Base-by-base conservation (phyloP, 2,888 invertebrate species). In the Syrphus vitripennis region DNA sequence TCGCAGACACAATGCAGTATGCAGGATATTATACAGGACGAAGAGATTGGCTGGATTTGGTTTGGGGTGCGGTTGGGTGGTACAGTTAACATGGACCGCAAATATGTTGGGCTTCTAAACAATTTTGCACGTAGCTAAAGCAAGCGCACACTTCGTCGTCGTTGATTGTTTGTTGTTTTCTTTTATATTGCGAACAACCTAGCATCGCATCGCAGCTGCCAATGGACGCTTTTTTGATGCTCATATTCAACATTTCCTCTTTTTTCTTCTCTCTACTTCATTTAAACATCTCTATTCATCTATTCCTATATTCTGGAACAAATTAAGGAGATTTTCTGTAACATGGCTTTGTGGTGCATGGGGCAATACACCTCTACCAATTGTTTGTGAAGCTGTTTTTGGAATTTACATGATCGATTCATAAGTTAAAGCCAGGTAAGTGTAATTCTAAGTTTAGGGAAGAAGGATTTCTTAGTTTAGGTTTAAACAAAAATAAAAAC, bases 41-140 rank as follows among this genome's bases (percentile, higher is more conserved):
- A n/a, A n/a, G n/a, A 34, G 9, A 29, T 57, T 40, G 50, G 16
- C 21, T 40, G 70, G 31, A 12, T 29, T 29, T 16, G 29, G 12
- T n/a, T n/a, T 16, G 45, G 19, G 29, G 1, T 29, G 29, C 40
- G 40, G 10, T 0, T 3, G 12, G 29, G n/a, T 21, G 34, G 48
- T 42, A 10, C 4, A 40, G 12, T 2, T 5, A 12, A 45, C 42
- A 45, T 45, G 34, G n/a, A 42, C 71, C 71, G 45, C 42, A 81
- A 81, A 84, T 84, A 84, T 81, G 76, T 57, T 63, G 9, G 81
- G 81, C 81, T 82, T 86, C 86, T 63, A 86, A 86, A 86, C 77
- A 86, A 86, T 86, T 86, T 81, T 82, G 61, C 81, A 86, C 86
- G 86, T 82, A 78, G 81, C 84, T 63, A 21, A 42, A 63, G 71